These are phyloP conservation scores for Hemiscyllium ocellatum DNA, from an alignment of 2,113 vertebrate species.

Conservation along the genomic window DNA sequence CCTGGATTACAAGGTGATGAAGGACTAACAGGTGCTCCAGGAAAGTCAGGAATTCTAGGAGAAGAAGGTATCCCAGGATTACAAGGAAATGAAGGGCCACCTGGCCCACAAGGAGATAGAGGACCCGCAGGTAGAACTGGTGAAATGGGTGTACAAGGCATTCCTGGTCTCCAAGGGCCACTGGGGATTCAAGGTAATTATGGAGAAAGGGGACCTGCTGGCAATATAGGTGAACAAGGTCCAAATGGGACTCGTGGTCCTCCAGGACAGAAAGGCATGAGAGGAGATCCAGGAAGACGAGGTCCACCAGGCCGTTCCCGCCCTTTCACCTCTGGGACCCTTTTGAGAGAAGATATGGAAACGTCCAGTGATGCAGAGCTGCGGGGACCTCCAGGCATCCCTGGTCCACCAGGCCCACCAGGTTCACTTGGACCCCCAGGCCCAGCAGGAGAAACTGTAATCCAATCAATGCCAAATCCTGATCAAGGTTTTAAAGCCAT, in stretches of 20 bases:
- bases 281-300: neutral
- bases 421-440: slow-evolving; percentile 11
- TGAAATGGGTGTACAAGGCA: neutral
- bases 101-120: slow-evolving; percentile 16
- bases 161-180: slow-evolving; percentile 6
- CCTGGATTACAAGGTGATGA: slow-evolving; percentile 23
- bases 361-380: neutral
- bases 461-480: slow-evolving; percentile 35
- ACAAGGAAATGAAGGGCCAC: neutral
- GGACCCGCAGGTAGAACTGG: slow-evolving; percentile 9
- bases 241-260: neutral
- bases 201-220: neutral
- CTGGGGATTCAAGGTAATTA: neutral
- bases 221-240: neutral
- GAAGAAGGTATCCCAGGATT: slow-evolving; percentile 7
- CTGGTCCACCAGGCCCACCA: neutral
- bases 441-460: slow-evolving; percentile 39
- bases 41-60: slow-evolving; percentile 15
- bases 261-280: neutral
- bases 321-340: neutral
- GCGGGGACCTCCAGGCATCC: neutral
- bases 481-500: slow-evolving; percentile 77
- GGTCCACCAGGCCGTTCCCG: neutral
- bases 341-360: neutral
- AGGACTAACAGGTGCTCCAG: slow-evolving; percentile 20